These are phyloP conservation scores for Zaprionus capensis DNA, from an alignment of 1,140 invertebrate genomes.

Conservation along the genomic window DNA sequence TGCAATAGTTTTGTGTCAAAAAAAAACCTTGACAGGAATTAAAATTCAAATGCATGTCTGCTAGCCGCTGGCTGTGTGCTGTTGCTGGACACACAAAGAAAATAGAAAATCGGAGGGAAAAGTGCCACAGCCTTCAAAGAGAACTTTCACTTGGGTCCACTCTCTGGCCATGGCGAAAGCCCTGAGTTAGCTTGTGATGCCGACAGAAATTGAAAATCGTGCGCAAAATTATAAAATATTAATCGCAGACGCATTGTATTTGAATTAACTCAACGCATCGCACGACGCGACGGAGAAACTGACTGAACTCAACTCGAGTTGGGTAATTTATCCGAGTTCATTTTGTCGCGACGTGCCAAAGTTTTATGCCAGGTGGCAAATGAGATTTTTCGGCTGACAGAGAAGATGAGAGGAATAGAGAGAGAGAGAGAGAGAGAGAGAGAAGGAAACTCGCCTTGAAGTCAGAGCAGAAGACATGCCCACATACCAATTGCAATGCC, in stretches of 20 bases:
- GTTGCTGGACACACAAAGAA: constrained; percentile 19
- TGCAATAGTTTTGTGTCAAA: constrained; percentile 28
- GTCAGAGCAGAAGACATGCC: constrained; percentile 1
- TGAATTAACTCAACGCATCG: constrained; percentile 45
- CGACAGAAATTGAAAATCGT: constrained; percentile 67
- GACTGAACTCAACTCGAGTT: constrained; percentile 15
- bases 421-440: neutral
- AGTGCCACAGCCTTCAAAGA: neutral
- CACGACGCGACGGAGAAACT: neutral
- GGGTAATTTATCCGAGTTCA: constrained; percentile 55
- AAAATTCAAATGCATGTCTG: constrained; percentile 75
- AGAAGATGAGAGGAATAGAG: neutral
- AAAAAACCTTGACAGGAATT: constrained; percentile 46
- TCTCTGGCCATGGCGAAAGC: neutral
- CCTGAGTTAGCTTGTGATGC: constrained; percentile 1
- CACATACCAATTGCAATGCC: constrained; percentile 10
- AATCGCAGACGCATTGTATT: constrained; percentile 61
- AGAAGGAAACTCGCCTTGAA: too few relatives aligned
- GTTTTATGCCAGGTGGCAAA: constrained; percentile 52
- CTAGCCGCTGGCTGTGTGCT: constrained; percentile 48
- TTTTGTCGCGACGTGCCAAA: constrained; percentile 61
- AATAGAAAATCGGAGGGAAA: constrained; percentile 25
- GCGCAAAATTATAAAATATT: constrained; percentile 76
- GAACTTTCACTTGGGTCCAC: constrained; percentile 46
- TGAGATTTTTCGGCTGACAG: constrained; percentile 47